Percentiles rank a stretch among this genome's conserved stretches.
Evolutionary conservation across 2,888 invertebrate species (phyloP).

Genomic region (Petrolisthes manimaculis): DNA sequence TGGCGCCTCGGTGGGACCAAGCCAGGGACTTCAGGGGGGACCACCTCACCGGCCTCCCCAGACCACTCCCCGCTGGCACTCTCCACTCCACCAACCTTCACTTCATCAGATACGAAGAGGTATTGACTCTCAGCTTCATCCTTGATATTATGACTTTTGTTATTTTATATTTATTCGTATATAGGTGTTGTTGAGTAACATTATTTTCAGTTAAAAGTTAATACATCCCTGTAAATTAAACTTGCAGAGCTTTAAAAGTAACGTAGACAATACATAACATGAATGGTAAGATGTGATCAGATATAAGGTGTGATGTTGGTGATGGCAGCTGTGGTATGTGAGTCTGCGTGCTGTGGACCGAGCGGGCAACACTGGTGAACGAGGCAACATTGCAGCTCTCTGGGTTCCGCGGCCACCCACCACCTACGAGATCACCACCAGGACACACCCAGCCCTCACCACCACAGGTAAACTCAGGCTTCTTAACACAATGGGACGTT

Average conservation of each 20-base stretch:
- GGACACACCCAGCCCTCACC: slow-evolving; percentile 21
- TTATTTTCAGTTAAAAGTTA: no score
- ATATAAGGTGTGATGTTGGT: not conserved
- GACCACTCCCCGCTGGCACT: slow-evolving; percentile 21
- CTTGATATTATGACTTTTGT: no score
- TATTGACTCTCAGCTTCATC: not conserved
- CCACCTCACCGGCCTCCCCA: slow-evolving; percentile 8
- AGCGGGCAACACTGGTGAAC: slow-evolving; percentile 70
- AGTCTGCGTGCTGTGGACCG: slow-evolving; percentile 73
- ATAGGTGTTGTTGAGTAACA: no score
- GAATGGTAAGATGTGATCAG: not conserved
- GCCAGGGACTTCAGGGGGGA: slow-evolving; percentile 19
- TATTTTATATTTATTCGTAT: no score
- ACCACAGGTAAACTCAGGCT: not conserved
- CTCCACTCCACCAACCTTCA: slow-evolving; percentile 26
- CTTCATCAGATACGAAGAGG: slow-evolving; percentile 34
- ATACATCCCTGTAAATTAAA: not conserved
- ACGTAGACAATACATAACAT: not conserved
- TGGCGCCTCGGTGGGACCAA: slow-evolving; percentile 20
- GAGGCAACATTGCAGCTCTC: slow-evolving; percentile 74
- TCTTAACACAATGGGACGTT: slow-evolving; percentile 60
- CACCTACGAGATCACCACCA: slow-evolving; percentile 37
- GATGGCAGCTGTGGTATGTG: slow-evolving; percentile 71
- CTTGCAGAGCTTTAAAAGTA: not conserved
- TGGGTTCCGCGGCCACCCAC: slow-evolving; percentile 73